phyloP scores from a whole-genome alignment of 2,797 vertebrate genomes.

The Octomys mimax region DNA sequence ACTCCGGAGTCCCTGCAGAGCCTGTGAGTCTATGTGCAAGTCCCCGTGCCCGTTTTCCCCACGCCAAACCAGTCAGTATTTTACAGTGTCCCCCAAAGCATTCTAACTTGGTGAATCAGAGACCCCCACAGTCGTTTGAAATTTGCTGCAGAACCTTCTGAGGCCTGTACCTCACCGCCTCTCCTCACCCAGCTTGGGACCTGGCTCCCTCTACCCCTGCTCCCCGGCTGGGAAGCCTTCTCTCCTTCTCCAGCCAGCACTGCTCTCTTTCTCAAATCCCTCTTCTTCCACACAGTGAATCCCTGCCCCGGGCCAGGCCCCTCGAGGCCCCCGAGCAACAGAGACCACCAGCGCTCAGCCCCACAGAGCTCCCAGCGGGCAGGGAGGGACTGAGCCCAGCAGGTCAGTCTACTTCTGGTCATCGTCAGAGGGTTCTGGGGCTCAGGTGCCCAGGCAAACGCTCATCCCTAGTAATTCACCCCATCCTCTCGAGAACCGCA shows the following conservation, averaged over 20 bases:
- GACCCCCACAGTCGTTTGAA: background rate
- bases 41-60: background rate
- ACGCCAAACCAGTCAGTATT: background rate
- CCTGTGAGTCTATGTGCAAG: background rate
- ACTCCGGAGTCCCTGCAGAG: rapidly evolving
- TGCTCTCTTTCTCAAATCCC: no score
- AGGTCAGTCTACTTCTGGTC: rapidly evolving
- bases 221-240: background rate
- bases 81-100: background rate
- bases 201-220: rapidly evolving
- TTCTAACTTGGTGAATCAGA: background rate
- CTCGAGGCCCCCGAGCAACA: background rate
- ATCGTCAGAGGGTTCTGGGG: background rate
- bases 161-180: background rate
- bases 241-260: background rate
- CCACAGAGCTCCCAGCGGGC: no score
- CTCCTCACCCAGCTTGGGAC: background rate
- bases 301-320: background rate
- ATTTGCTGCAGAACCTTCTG: background rate
- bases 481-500: background rate
- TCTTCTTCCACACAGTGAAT: background rate
- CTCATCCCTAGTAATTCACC: background rate
- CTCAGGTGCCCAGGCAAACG: background rate
- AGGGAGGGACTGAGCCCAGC: background rate
- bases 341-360: background rate